Base-by-base conservation (phyloP, 1,140 invertebrate species). In the Hyphantria cunea region DNA sequence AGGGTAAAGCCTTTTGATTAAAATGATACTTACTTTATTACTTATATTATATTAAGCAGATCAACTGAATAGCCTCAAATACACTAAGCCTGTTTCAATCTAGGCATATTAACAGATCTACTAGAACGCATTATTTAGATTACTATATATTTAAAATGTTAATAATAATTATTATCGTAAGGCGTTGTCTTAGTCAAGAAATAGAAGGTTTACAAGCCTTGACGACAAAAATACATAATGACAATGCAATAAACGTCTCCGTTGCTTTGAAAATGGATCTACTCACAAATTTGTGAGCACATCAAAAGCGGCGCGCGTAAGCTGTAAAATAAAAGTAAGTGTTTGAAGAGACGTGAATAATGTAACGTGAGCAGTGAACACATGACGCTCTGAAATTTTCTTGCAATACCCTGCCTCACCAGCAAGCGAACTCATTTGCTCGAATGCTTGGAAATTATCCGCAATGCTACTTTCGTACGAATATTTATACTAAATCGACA, bases 341-440 rank as follows among this genome's bases (percentile, higher is more conserved):
- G 63, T 69, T 74, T 74, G 62, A 70, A 64, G 66, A 68, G 52
- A 51, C 62, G 66, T 69, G 59, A 74, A 72, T 76, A 71, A 71
- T 69, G 66, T 76, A 68, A 71, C 41, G 47, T 41, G 63, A 61
- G 48, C 54, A 58, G 34, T 37, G 34, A 37, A 7, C 56, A 61
- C 54, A 13, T 14, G 42, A 37, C 52, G 32, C 41, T 5, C 39
- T 44, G 8, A 12, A 14, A 33, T 17, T 25, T 25, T 5, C 25
- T 11, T 37, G 34, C 34, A 2, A 10, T 37, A 37, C 34, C 34
- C 34, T 37, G 8, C 34, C 7, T 11, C 34, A 56, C 53, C 41
- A 45, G 42, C 53, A 47, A 34, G 41, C 31, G 32, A 41, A 34
- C 56, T 68, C 65, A 63, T 65, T 68, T 62, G 37, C 53, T 45